These are phyloP conservation scores for Zygothrica quintamaculata DNA, from an alignment of 2,888 invertebrate species.

Conservation along the genomic window DNA sequence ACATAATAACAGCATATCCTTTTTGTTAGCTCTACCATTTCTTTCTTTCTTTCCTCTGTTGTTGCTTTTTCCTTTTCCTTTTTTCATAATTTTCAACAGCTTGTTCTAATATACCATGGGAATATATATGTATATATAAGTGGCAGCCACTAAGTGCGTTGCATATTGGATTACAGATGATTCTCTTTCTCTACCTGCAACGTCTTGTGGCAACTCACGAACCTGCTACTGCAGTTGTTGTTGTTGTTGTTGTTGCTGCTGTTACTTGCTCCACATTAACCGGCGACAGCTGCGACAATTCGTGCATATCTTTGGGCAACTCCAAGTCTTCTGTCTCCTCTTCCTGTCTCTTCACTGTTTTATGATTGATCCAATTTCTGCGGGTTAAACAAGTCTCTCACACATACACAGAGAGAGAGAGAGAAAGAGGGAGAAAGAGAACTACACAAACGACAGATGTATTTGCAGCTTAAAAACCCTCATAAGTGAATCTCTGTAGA, in stretches of 20 bases:
- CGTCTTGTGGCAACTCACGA: constrained; percentile 28
- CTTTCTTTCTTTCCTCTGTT: too few species aligned
- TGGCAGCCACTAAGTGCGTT: constrained; percentile 41
- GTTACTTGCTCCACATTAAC: constrained; percentile 29
- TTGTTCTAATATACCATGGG: constrained; percentile 67
- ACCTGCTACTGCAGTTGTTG: too few species aligned
- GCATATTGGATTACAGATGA: constrained; percentile 55
- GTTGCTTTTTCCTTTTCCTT: constrained; percentile 21
- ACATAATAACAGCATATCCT: too few species aligned
- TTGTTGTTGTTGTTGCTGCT: too few species aligned
- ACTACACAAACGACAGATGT: constrained; percentile 51
- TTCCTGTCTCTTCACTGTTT: constrained; percentile 13
- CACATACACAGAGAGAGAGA: too few species aligned
- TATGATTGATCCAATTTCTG: constrained; percentile 81
- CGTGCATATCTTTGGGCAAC: constrained; percentile 38
- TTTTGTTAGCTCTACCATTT: too few species aligned
- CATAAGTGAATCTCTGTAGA: constrained; percentile 34
- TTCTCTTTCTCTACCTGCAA: constrained; percentile 39
- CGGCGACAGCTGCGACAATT: constrained; percentile 48
- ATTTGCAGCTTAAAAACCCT: constrained; percentile 51
- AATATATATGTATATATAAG: constrained; percentile 27
- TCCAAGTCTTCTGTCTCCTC: constrained; percentile 22
- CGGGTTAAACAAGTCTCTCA: constrained; percentile 56
- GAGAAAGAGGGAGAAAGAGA: background rate
- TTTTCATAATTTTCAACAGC: constrained; percentile 64